phyloP scores from a whole-genome alignment of 2,113 vertebrate species.

The Guaruba guarouba region DNA sequence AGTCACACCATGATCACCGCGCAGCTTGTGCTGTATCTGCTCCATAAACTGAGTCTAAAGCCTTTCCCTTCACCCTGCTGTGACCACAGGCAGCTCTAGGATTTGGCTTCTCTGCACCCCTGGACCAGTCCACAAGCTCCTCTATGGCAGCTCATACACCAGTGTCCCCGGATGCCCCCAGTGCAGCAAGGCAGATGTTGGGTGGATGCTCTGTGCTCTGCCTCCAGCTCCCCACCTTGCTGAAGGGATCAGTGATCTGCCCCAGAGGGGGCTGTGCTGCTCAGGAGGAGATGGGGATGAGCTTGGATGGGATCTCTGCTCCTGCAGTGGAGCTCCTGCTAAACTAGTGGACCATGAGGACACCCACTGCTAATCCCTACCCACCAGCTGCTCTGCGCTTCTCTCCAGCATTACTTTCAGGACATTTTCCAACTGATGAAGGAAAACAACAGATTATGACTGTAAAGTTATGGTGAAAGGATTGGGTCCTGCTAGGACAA shows the following conservation, averaged over 20 bases:
- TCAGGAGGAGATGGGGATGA: not conserved
- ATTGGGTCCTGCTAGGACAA: slow-evolving; percentile 22
- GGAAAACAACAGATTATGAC: slow-evolving; percentile 53
- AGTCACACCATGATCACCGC: rapidly evolving
- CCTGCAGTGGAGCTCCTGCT: not conserved
- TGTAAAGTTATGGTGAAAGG: slow-evolving; percentile 25
- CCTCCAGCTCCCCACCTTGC: not conserved
- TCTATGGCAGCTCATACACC: not conserved
- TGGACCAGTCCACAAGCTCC: not conserved
- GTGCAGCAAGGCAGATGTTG: not conserved
- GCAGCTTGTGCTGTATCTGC: not conserved
- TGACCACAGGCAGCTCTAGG: not conserved
- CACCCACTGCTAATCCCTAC: slow-evolving; percentile 8
- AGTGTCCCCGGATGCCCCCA: not conserved
- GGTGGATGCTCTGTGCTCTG: not conserved
- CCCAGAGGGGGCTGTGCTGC: not conserved
- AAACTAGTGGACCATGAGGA: slow-evolving; percentile 3
- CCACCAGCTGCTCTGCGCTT: slow-evolving; percentile 25
- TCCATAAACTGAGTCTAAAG: not conserved
- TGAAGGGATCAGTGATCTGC: not conserved
- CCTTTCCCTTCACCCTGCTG: not conserved
- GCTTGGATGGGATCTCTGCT: not conserved
- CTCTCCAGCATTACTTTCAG: slow-evolving; percentile 35
- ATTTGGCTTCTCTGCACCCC: not conserved
- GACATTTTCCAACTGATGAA: slow-evolving; percentile 49